Evolutionary conservation across 2,797 vertebrate species (phyloP).

Genomic region (Pampus argenteus): DNA sequence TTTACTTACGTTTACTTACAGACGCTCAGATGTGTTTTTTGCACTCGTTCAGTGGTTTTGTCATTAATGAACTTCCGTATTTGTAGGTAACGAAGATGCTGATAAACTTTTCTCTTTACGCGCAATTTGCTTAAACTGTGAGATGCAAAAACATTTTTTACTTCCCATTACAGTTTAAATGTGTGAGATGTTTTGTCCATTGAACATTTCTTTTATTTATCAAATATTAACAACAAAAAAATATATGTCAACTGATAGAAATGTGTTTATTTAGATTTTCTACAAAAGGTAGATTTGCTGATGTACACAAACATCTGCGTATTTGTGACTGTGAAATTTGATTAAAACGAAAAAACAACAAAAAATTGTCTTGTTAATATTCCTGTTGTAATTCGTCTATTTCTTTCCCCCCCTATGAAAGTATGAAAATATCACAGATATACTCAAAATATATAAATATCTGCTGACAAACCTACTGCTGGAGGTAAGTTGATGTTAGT

Average conservation of each 20-base stretch:
- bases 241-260: background rate
- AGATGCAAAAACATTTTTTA: background rate
- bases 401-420: background rate
- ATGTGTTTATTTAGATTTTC: slow-evolving; percentile 2
- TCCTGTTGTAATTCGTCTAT: background rate
- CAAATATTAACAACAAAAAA: background rate
- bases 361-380: background rate
- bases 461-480: background rate
- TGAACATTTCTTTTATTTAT: slow-evolving; percentile 17
- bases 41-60: background rate
- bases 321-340: slow-evolving; percentile 25
- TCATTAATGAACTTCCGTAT: slow-evolving; percentile 7
- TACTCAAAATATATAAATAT: background rate
- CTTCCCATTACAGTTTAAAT: background rate
- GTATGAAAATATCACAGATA: background rate
- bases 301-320: background rate
- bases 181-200: slow-evolving; percentile 1
- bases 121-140: slow-evolving; percentile 32
- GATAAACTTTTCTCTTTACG: slow-evolving; percentile 55
- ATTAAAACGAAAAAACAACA: slow-evolving; percentile 35
- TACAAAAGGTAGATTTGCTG: background rate
- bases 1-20: background rate
- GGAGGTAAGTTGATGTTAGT: background rate
- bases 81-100: background rate
- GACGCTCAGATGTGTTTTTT: slow-evolving; percentile 6